A percentile compares a stretch with the other conserved stretches of the same genome.
Conservation (phyloP, 2,113 vertebrate species). For the Globicephala melas region DNA sequence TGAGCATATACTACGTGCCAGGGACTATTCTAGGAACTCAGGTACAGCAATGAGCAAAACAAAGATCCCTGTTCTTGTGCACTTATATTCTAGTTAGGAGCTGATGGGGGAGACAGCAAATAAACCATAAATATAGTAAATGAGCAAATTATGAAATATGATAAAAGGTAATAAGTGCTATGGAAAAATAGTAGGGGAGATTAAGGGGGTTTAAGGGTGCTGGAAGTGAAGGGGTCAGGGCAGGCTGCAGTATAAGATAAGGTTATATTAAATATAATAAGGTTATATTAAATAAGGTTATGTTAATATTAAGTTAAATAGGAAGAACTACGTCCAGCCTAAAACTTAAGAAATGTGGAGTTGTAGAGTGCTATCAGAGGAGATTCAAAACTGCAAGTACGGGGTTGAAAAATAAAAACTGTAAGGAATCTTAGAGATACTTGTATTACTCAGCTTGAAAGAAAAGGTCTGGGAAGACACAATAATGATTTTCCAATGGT, state of each 20-base stretch:
- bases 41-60: neutral
- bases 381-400: neutral
- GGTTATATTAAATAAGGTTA: neutral
- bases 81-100: neutral
- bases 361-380: neutral
- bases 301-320: neutral
- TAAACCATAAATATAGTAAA: neutral
- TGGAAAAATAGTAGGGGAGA: neutral
- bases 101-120: neutral
- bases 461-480: neutral
- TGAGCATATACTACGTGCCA: neutral
- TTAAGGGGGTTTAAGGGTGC: neutral
- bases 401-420: neutral
- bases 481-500: neutral
- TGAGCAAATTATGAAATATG: neutral
- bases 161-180: neutral
- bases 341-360: neutral
- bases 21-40: neutral
- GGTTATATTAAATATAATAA: neutral
- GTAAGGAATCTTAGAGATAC: neutral
- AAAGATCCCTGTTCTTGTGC: neutral
- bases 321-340: neutral
- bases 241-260: neutral
- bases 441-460: neutral
- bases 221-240: neutral